A percentile compares a stretch with the other conserved stretches of the same genome.
phyloP scores from a whole-genome alignment of 2,797 vertebrate species.

The Uromys caudimaculatus region DNA sequence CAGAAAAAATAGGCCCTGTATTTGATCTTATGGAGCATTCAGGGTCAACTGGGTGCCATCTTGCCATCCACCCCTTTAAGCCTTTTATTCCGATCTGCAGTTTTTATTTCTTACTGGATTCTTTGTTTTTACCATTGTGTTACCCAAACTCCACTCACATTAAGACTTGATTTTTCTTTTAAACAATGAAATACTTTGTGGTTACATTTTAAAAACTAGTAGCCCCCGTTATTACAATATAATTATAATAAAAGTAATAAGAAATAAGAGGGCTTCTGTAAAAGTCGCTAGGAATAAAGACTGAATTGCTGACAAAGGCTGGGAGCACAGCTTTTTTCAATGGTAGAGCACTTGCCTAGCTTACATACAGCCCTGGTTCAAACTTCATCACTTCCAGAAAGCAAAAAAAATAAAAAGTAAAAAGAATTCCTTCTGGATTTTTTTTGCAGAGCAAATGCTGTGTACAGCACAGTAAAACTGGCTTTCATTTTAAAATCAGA shows the following conservation, averaged over 20 bases:
- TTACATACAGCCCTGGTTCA: not conserved
- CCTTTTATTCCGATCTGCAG: not conserved
- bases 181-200: conserved; percentile 16
- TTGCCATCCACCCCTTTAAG: not conserved
- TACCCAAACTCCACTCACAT: not conserved
- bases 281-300: not conserved
- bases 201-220: not conserved
- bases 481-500: conserved; percentile 7
- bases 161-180: not conserved
- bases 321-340: not conserved
- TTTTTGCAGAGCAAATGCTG: not conserved
- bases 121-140: not conserved
- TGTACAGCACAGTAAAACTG: not conserved
- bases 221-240: not conserved
- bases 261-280: not conserved
- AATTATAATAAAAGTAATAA: not conserved
- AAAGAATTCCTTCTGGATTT: not conserved
- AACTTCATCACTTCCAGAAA: not conserved
- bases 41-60: not conserved
- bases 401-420: not conserved
- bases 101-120: not conserved
- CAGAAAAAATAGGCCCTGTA: not conserved
- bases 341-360: not conserved
- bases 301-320: not conserved
- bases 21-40: too few species aligned